A percentile compares a stretch with the other conserved stretches of the same genome.
Evolutionary conservation across 53 echinoderm and acorn worm species (phyloP).

Genomic region (Mesocentrotus franciscanus): DNA sequence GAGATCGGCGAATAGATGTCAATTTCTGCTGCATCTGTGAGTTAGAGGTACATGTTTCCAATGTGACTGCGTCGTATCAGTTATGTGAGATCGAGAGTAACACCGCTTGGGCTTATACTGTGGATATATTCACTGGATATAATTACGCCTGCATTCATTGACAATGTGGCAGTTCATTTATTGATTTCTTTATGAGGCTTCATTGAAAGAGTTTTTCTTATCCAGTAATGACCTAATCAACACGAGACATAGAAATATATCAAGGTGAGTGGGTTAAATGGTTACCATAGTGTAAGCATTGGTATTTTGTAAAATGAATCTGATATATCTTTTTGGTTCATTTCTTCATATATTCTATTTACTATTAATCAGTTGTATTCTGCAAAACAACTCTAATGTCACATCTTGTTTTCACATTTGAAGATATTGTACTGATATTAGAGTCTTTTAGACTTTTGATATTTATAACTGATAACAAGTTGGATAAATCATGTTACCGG

Average conservation of each 20-base stretch:
- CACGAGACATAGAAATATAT: not conserved
- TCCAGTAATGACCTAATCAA: not conserved
- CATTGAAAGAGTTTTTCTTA: not conserved
- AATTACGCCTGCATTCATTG: not conserved
- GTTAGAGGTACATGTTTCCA: not conserved
- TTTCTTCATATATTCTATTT: too few species aligned
- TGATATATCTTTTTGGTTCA: too few species aligned
- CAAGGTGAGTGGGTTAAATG: not conserved
- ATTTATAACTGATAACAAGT: too few species aligned
- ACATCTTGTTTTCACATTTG: too few species aligned
- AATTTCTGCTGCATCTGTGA: not conserved
- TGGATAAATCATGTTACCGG: too few species aligned
- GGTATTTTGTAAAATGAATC: too few species aligned
- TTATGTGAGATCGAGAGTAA: not conserved
- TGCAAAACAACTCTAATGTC: too few species aligned
- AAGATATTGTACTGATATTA: too few species aligned
- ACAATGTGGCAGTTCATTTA: not conserved
- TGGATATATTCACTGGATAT: slow-evolving; percentile 41
- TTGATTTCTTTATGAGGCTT: not conserved
- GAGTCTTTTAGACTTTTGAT: too few species aligned
- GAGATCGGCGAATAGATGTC: not conserved
- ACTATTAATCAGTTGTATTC: too few species aligned
- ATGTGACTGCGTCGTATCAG: not conserved
- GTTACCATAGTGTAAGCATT: not conserved
- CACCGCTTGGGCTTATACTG: not conserved